A percentile compares a stretch with the other conserved stretches of the same genome.
Conservation (phyloP, 2,113 vertebrate species). For the Accipiter cooperii region DNA sequence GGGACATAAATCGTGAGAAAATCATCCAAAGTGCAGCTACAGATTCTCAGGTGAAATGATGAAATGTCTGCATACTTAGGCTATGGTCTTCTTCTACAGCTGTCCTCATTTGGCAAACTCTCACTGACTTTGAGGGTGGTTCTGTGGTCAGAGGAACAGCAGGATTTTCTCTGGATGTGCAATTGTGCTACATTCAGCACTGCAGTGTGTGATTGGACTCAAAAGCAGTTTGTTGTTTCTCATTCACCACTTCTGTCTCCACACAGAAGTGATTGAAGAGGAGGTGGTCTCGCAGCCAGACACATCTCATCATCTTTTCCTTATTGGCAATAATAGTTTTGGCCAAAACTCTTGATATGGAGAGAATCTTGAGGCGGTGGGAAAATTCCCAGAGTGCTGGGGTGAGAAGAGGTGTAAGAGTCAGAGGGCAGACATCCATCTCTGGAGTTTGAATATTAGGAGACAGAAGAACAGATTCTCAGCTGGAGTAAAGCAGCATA, state of each 20-base stretch:
- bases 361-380: not conserved
- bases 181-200: not conserved
- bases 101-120: not conserved
- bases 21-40: slow-evolving; percentile 63
- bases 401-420: not conserved
- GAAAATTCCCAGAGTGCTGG: not conserved
- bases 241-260: not conserved
- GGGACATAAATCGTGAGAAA: slow-evolving; percentile 66
- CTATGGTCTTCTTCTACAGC: not conserved
- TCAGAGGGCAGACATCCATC: not conserved
- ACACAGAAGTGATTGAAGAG: not conserved
- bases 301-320: not conserved
- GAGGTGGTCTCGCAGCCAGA: not conserved
- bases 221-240: not conserved
- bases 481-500: not conserved
- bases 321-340: not conserved
- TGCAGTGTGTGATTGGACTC: not conserved
- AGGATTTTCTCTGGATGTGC: not conserved
- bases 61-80: not conserved
- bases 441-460: not conserved
- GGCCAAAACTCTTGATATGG: not conserved
- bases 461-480: not conserved
- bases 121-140: not conserved
- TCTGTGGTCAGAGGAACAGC: not conserved
- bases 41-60: slow-evolving; percentile 76